Evolutionary conservation across 2,888 invertebrate species (phyloP).

Genomic region (Leptinotarsa tumamoca): DNA sequence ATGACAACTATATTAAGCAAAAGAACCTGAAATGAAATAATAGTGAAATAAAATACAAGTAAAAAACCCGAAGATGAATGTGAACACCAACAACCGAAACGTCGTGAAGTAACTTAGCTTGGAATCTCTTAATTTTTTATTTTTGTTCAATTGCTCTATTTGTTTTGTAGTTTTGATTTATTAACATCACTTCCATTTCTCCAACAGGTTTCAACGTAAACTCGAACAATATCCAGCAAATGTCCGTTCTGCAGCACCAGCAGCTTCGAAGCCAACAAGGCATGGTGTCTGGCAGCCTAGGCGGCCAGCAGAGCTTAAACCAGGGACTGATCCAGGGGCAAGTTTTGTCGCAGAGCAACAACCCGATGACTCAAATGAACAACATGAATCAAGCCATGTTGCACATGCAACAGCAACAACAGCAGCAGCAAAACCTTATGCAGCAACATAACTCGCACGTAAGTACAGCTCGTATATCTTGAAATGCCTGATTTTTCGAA

Average conservation of each 20-base stretch:
- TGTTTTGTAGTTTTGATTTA: too few relatives aligned
- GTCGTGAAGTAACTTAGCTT: too few relatives aligned
- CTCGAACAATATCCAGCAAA: slow-evolving; percentile 61
- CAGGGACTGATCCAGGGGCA: slow-evolving; percentile 55
- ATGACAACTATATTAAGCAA: too few relatives aligned
- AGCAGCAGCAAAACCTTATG: slow-evolving; percentile 68
- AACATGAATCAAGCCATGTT: slow-evolving; percentile 68
- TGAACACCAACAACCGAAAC: too few relatives aligned
- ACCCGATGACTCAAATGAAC: slow-evolving; percentile 63
- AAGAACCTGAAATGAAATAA: too few relatives aligned
- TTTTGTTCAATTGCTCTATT: too few relatives aligned
- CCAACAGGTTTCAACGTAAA: slow-evolving; percentile 56
- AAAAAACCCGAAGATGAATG: too few relatives aligned
- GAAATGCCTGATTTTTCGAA: too few relatives aligned
- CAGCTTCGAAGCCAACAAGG: slow-evolving; percentile 66
- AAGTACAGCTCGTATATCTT: slow-evolving; percentile 39
- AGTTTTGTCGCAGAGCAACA: slow-evolving; percentile 57
- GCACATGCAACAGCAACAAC: slow-evolving; percentile 68
- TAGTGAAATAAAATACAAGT: too few relatives aligned
- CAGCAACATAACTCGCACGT: slow-evolving; percentile 66
- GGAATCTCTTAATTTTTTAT: too few relatives aligned
- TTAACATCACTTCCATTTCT: not conserved
- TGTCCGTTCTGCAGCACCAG: slow-evolving; percentile 66
- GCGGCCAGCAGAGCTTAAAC: slow-evolving; percentile 50
- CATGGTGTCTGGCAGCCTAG: slow-evolving; percentile 60